phyloP scores from a whole-genome alignment of 1,140 invertebrate genomes.

The Glomeris maerens region DNA sequence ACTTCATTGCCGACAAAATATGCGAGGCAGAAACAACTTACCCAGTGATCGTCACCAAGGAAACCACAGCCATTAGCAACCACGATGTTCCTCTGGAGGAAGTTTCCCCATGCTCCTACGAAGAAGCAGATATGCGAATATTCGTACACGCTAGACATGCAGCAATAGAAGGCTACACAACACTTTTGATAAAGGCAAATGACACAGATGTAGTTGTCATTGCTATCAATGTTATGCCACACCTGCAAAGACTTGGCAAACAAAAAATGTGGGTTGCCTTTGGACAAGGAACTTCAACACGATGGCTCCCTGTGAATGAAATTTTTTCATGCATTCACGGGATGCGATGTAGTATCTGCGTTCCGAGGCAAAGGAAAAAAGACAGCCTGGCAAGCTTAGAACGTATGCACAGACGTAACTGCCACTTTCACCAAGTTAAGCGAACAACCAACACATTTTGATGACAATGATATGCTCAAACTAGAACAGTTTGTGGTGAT shows the following conservation, averaged over 20 bases:
- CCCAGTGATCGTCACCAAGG: conserved; percentile 15
- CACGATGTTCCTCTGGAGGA: no score
- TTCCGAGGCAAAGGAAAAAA: conserved; percentile 14
- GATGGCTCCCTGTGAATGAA: conserved; percentile 19
- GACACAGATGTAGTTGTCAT: conserved; percentile 19
- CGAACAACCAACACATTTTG: conserved; percentile 7
- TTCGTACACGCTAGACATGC: conserved; percentile 12
- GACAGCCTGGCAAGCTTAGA: conserved; percentile 12
- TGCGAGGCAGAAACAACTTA: conserved; percentile 3
- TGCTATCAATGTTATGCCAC: conserved; percentile 11
- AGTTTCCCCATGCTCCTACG: conserved; percentile 16
- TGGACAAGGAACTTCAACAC: conserved; percentile 15
- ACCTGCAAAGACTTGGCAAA: conserved; percentile 13
- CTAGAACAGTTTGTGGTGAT: conserved; percentile 16
- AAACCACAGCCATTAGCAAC: conserved; percentile 12
- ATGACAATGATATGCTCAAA: conserved; percentile 7
- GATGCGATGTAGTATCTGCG: conserved; percentile 17
- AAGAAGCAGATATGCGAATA: conserved; percentile 17
- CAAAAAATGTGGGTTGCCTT: conserved; percentile 20
- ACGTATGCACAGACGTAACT: conserved; percentile 13
- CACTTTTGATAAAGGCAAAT: conserved; percentile 16
- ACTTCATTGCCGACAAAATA: conserved; percentile 17
- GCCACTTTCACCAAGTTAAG: conserved; percentile 10
- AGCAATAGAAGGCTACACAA: conserved; percentile 8
- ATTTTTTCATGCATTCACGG: conserved; percentile 16